Conservation (phyloP, 1,140 invertebrate genomes). For the Heliothis virescens region DNA sequence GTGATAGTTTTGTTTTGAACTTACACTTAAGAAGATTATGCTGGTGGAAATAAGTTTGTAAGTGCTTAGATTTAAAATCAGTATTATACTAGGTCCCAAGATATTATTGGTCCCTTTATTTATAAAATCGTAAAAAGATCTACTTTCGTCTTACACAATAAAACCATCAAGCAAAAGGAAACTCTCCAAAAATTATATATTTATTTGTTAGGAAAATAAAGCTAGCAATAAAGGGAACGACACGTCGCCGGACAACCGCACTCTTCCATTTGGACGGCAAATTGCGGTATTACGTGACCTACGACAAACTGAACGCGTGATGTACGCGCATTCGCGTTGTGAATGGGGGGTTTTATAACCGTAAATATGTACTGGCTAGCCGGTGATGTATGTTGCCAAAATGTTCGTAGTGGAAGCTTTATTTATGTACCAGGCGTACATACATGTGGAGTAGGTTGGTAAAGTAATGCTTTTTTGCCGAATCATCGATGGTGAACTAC, state of each 20-base stretch:
- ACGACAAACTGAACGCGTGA: conserved; percentile 54
- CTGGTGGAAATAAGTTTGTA: too few relatives aligned
- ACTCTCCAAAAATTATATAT: conserved; percentile 35
- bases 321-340: conserved; percentile 32
- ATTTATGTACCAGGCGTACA: not conserved
- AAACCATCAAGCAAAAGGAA: not conserved
- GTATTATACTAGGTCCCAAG: too few relatives aligned
- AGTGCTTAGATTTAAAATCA: too few relatives aligned
- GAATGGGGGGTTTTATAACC: conserved; percentile 45
- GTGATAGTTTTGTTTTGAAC: conserved; percentile 11
- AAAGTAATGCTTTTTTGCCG: not conserved
- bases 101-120: not conserved
- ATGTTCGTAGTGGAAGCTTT: conserved; percentile 12
- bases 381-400: not conserved
- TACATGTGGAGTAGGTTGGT: not conserved
- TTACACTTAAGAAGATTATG: not conserved
- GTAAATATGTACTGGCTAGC: conserved; percentile 39
- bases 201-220: conserved; percentile 53
- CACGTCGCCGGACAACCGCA: conserved; percentile 54
- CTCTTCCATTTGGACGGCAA: conserved; percentile 57
- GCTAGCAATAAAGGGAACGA: conserved; percentile 50
- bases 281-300: conserved; percentile 58
- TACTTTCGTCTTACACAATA: not conserved
- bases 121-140: not conserved
- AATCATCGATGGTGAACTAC: too few relatives aligned